Conservation (phyloP, 2,797 vertebrate species). For the Crax fasciolata region DNA sequence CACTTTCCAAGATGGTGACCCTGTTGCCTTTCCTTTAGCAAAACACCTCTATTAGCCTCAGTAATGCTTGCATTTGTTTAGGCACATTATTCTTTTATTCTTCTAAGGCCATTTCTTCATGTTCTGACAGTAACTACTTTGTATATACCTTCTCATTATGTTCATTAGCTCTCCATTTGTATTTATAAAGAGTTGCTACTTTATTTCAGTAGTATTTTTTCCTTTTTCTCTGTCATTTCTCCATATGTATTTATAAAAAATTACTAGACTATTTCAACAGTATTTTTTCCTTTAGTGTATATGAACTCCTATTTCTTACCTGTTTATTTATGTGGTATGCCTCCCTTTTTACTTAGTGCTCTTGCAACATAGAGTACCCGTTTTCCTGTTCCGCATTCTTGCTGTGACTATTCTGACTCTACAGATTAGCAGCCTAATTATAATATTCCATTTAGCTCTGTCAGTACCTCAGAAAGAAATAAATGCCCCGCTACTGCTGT, state of each 20-base stretch:
- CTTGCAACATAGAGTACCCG: background rate
- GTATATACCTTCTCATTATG: background rate
- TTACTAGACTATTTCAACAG: background rate
- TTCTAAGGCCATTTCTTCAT: background rate
- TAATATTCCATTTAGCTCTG: background rate
- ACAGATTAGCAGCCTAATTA: background rate
- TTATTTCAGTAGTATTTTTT: background rate
- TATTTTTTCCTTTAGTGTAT: background rate
- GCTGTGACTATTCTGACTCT: background rate
- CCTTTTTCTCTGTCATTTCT: background rate
- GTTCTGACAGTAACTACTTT: background rate
- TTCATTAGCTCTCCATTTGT: background rate
- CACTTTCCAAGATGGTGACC: background rate
- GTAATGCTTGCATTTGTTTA: constrained; percentile 15
- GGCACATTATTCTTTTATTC: background rate
- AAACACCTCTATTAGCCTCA: background rate
- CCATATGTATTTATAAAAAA: background rate
- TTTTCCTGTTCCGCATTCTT: background rate
- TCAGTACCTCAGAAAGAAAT: background rate
- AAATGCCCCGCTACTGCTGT: background rate
- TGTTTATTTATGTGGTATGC: background rate
- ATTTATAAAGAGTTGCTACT: background rate
- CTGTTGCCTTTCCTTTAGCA: constrained; percentile 6
- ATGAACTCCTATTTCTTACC: background rate
- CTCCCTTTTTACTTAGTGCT: background rate